These are phyloP conservation scores for Helicoverpa zea DNA, from an alignment of 1,140 invertebrate species.

Conservation along the genomic window DNA sequence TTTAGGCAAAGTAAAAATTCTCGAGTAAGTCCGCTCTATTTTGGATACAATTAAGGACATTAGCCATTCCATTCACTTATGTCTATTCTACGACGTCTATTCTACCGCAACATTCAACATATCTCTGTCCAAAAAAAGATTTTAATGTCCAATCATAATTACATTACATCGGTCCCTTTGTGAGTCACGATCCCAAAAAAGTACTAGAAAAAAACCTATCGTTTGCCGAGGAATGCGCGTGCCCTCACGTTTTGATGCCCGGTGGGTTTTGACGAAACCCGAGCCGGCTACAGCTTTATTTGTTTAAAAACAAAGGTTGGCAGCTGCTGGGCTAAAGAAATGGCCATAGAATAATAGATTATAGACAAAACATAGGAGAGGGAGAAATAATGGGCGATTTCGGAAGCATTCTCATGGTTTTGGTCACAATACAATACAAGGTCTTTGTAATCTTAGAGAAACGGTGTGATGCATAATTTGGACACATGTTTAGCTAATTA, in stretches of 20 bases:
- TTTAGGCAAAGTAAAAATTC: too few species aligned
- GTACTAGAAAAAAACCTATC: constrained; percentile 35
- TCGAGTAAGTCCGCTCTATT: too few species aligned
- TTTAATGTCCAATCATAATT: constrained; percentile 65
- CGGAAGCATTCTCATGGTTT: not conserved
- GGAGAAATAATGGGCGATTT: not conserved
- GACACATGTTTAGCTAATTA: too few species aligned
- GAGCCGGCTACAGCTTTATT: constrained; percentile 20
- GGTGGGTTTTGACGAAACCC: constrained; percentile 41
- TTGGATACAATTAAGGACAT: too few species aligned
- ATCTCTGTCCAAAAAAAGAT: constrained; percentile 40
- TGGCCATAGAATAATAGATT: not conserved
- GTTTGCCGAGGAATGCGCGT: constrained; percentile 66
- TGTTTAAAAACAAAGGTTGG: constrained; percentile 39
- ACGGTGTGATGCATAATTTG: too few species aligned
- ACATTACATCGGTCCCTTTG: constrained; percentile 70
- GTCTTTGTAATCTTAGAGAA: too few species aligned
- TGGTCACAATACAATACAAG: too few species aligned
- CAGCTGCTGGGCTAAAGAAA: constrained; percentile 24
- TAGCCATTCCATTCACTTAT: too few species aligned
- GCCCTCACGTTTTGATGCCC: constrained; percentile 64
- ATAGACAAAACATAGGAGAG: not conserved
- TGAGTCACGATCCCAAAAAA: constrained; percentile 64
- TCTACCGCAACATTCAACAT: not conserved
- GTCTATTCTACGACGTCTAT: too few species aligned